Conservation (phyloP, 2,113 vertebrate species). For the Trachemys scripta region DNA sequence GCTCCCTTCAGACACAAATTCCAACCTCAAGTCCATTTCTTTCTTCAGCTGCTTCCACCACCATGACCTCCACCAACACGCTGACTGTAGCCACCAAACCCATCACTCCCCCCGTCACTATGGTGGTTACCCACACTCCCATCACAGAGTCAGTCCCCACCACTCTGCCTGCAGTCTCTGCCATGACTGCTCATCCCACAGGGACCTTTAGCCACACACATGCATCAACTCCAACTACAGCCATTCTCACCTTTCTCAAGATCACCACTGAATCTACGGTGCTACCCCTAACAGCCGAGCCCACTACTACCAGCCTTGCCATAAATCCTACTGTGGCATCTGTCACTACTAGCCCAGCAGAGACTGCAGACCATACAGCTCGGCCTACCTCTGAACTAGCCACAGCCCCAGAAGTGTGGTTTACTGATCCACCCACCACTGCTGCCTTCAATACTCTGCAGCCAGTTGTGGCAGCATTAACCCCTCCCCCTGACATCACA, state of each 20-base stretch:
- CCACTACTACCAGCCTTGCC: constrained; percentile 57
- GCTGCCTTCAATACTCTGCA: background rate
- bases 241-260: constrained; percentile 37
- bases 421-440: constrained; percentile 43
- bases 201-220: background rate
- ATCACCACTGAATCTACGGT: constrained; percentile 41
- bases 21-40: constrained; percentile 58
- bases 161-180: background rate
- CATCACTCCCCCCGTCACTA: constrained; percentile 6
- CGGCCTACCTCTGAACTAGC: constrained; percentile 36
- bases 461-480: constrained; percentile 24
- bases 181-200: background rate
- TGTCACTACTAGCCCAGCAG: constrained; percentile 27
- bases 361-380: background rate
- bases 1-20: constrained; percentile 73
- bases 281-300: constrained; percentile 66
- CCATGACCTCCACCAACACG: constrained; percentile 45
- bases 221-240: background rate
- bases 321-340: constrained; percentile 40
- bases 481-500: constrained; percentile 47
- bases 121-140: constrained; percentile 40
- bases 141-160: constrained; percentile 58
- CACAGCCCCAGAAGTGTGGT: constrained; percentile 2
- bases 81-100: constrained; percentile 32
- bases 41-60: constrained; percentile 72